phyloP scores from a whole-genome alignment of 2,888 invertebrate species.

The Aleiodes alternator region DNA sequence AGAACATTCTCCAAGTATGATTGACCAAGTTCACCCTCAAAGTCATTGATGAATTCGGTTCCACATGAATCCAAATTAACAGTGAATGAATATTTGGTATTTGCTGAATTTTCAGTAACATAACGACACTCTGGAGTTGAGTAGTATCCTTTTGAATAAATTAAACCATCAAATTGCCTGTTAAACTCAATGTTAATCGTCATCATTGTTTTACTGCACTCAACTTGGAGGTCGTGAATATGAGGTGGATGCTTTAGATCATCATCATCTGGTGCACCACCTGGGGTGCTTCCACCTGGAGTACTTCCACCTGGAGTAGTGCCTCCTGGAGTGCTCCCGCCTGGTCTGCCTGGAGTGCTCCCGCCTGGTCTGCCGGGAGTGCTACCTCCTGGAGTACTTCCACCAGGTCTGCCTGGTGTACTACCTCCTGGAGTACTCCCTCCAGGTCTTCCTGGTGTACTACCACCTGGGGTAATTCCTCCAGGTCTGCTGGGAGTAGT shows the following conservation, averaged over 20 bases:
- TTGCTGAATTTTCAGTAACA: slow-evolving; percentile 83
- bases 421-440: slow-evolving; percentile 36
- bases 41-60: slow-evolving; percentile 87
- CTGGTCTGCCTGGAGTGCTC: slow-evolving; percentile 27
- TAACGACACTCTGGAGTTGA: slow-evolving; percentile 84
- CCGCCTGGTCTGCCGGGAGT: background rate
- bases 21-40: slow-evolving; percentile 83
- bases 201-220: slow-evolving; percentile 90
- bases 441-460: background rate
- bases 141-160: slow-evolving; percentile 87
- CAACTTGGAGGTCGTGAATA: slow-evolving; percentile 85
- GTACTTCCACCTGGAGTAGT: slow-evolving; percentile 15
- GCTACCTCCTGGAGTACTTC: slow-evolving; percentile 24
- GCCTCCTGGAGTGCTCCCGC: slow-evolving; percentile 3
- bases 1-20: slow-evolving; percentile 88
- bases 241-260: slow-evolving; percentile 85
- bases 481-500: background rate
- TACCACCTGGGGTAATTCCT: background rate
- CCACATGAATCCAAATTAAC: slow-evolving; percentile 86
- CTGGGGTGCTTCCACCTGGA: slow-evolving; percentile 41
- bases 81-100: slow-evolving; percentile 84
- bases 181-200: slow-evolving; percentile 88
- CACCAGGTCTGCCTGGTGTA: slow-evolving; percentile 25
- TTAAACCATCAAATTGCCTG: slow-evolving; percentile 85
- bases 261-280: slow-evolving; percentile 73